phyloP scores from a whole-genome alignment of 2,888 invertebrate genomes.

The Rhagium mordax region DNA sequence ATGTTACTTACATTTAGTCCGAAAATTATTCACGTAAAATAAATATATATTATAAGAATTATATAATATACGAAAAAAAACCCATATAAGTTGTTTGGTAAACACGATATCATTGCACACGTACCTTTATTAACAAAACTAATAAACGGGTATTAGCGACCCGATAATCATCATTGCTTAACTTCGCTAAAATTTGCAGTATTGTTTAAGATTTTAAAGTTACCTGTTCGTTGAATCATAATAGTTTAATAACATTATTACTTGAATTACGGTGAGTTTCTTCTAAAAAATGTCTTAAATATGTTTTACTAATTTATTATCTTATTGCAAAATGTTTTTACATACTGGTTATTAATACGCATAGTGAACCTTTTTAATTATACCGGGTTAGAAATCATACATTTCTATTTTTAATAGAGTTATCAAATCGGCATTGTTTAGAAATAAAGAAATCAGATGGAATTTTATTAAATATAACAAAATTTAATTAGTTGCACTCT shows the following conservation, averaged over 20 bases:
- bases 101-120: background rate
- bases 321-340: conserved; percentile 2
- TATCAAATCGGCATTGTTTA: background rate
- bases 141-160: conserved; percentile 1
- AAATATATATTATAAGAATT: background rate
- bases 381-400: background rate
- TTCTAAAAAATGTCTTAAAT: conserved; percentile 13
- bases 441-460: background rate
- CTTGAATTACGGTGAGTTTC: conserved; percentile 20
- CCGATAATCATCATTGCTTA: background rate
- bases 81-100: background rate
- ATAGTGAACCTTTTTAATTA: background rate
- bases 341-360: background rate
- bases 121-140: background rate
- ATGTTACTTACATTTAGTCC: too few relatives aligned
- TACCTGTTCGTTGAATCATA: background rate
- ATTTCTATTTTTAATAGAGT: conserved; percentile 14
- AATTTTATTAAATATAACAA: background rate
- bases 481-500: too few relatives aligned
- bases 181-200: background rate
- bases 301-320: background rate
- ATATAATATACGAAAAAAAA: background rate
- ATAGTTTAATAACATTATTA: background rate
- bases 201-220: background rate
- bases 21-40: too few relatives aligned